Evolutionary conservation across 2,113 vertebrate species (phyloP).

Genomic region (Thamnaconus septentrionalis): DNA sequence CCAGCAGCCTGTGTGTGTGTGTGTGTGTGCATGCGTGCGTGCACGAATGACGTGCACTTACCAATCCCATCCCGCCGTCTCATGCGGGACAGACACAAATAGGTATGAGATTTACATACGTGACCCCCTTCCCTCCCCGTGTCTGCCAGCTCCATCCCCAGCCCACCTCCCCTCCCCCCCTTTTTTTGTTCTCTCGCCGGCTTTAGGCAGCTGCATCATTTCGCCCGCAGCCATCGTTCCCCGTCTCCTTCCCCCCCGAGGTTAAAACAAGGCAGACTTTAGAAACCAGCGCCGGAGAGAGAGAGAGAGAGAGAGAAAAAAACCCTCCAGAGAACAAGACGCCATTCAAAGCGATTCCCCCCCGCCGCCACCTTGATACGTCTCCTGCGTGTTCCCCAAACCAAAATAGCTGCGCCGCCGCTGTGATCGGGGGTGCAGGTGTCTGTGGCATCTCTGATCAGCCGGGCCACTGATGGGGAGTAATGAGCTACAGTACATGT

Average conservation of each 20-base stretch:
- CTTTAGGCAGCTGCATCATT: slow-evolving; percentile 49
- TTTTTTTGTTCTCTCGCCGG: slow-evolving; percentile 53
- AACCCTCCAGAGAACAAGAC: slow-evolving; percentile 64
- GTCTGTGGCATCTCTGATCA: slow-evolving; percentile 40
- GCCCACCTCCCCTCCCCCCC: background rate
- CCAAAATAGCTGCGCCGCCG: slow-evolving; percentile 52
- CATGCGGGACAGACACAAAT: slow-evolving; percentile 28
- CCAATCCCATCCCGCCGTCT: slow-evolving; percentile 1
- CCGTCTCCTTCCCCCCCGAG: slow-evolving; percentile 50
- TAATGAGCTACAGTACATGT: too few species aligned
- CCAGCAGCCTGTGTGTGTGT: slow-evolving; percentile 21
- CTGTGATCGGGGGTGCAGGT: slow-evolving; percentile 51
- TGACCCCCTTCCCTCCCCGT: slow-evolving; percentile 34
- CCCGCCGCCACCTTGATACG: slow-evolving; percentile 38
- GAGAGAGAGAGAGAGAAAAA: slow-evolving; percentile 4
- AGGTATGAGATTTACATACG: slow-evolving; percentile 47
- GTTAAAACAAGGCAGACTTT: slow-evolving; percentile 62
- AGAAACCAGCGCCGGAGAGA: slow-evolving; percentile 36
- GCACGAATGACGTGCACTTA: slow-evolving; percentile 14
- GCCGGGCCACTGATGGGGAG: too few species aligned
- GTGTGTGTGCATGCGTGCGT: slow-evolving; percentile 14
- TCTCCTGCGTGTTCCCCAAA: slow-evolving; percentile 44
- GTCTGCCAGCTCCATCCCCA: slow-evolving; percentile 45
- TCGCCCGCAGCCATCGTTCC: slow-evolving; percentile 65
- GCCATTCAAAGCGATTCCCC: slow-evolving; percentile 61